Evolutionary conservation across 2,888 invertebrate genomes (phyloP), one percentile per base, ranked within the genome.

Genomic region (Pimpla rufipes): DNA sequence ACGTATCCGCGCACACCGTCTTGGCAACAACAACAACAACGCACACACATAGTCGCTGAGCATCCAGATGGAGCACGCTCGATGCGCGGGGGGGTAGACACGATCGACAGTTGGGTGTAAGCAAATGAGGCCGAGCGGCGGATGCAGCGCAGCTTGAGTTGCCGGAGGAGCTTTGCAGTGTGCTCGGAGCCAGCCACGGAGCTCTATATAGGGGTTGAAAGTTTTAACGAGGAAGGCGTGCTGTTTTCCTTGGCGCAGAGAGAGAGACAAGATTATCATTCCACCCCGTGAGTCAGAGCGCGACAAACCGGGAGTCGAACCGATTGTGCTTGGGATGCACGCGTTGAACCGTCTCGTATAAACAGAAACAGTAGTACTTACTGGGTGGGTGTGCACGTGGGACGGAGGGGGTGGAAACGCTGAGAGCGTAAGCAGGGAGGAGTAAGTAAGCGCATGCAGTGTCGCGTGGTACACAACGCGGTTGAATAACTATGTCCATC

Each of bases 181-280:
- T 59, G 62, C 37, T 45, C 35, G 47, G 47, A 50, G 35, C 29
- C 62, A 55, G 11, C 42, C 64, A 8, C 40, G 13, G 55, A 66
- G 29, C 29, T 29, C 35, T 62, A 59, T 40, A 42, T 40, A 67
- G 29, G 29, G 5, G 47, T 71, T 79, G 10, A 66, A 79, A 79
- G 79, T 79, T 79, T 79, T 67, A 79, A 79, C 73, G 79, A 79
- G 66, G 37, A 64, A 47, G 73, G 50, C 62, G 66, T 57, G 77
- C 62, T 52, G 79, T 66, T 66, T 73, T 57, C 73, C 57, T 29
- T 52, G 37, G 47, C 18, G 47, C 37, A 18, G 42, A 50, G 50
- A 40, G 40, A 40, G 35, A 40, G 45, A 37, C 52, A 23, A 29
- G 45, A 62, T 57, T 47, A 68, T 77, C 68, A 77, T 70, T 37